These are phyloP conservation scores for Leptinotarsa texana DNA, from an alignment of 1,140 invertebrate species.

Conservation along the genomic window DNA sequence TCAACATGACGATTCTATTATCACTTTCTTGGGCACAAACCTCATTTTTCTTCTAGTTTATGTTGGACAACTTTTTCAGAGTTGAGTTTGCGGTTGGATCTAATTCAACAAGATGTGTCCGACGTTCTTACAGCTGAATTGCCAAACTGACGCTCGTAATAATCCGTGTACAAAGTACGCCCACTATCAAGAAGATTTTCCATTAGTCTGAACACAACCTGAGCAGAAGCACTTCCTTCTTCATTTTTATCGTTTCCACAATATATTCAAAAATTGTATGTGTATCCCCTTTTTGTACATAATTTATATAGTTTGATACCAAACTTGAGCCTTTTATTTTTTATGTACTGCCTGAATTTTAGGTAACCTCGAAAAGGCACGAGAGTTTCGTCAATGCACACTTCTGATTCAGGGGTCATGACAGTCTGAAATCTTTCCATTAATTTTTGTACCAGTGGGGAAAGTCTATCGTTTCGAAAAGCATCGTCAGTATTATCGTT, in stretches of 20 bases:
- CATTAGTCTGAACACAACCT: conserved; percentile 25
- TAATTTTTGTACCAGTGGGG: conserved; percentile 24
- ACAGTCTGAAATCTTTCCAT: conserved; percentile 26
- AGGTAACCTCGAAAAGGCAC: conserved; percentile 28
- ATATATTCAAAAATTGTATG: too few species aligned
- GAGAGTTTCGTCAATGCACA: conserved; percentile 43
- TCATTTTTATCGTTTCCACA: too few species aligned
- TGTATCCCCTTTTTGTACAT: conserved; percentile 36
- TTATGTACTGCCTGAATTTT: conserved; percentile 23
- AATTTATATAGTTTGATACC: too few species aligned
- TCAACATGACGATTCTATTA: too few species aligned
- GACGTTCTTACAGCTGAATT: conserved; percentile 50
- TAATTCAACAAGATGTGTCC: conserved; percentile 57
- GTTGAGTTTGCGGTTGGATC: conserved; percentile 42
- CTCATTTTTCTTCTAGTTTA: conserved; percentile 51
- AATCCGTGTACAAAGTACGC: conserved; percentile 36
- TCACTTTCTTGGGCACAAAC: conserved; percentile 31
- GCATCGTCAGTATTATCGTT: background rate
- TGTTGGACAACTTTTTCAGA: conserved; percentile 50
- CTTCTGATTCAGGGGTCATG: conserved; percentile 1
- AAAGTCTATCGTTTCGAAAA: background rate
- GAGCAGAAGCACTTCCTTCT: background rate
- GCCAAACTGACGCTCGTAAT: conserved; percentile 54
- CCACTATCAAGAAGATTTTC: conserved; percentile 37
- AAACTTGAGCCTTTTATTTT: conserved; percentile 5